Percentiles rank a stretch among this genome's conserved stretches.
Conservation (phyloP, 2,888 invertebrate species). For the Brachyptera risi region DNA sequence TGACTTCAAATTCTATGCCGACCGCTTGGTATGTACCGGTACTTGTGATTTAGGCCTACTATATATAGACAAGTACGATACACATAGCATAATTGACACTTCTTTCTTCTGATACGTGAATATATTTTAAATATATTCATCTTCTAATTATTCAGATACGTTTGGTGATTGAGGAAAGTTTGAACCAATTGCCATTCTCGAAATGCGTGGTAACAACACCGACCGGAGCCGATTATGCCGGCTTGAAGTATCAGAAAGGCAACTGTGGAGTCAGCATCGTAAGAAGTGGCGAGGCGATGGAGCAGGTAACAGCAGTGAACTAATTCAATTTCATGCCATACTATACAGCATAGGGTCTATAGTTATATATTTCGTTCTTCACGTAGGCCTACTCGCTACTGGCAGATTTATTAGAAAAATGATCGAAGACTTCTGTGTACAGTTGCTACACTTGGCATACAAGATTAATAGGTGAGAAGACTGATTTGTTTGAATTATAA, state of each 20-base stretch:
- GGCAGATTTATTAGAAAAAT: too few relatives aligned
- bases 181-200: conserved; percentile 93
- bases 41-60: too few relatives aligned
- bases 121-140: conserved; percentile 18
- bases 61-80: too few relatives aligned
- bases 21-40: conserved; percentile 66
- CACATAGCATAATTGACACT: conserved; percentile 1
- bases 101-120: not conserved
- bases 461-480: too few relatives aligned
- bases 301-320: conserved; percentile 70
- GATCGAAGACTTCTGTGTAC: too few relatives aligned
- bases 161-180: conserved; percentile 94
- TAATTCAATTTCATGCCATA: too few relatives aligned
- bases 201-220: conserved; percentile 90
- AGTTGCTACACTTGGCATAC: too few relatives aligned
- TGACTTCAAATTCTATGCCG: conserved; percentile 98
- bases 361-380: too few relatives aligned
- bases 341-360: too few relatives aligned
- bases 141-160: conserved; percentile 72
- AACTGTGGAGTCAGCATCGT: conserved; percentile 99
- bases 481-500: too few relatives aligned
- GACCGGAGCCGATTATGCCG: conserved; percentile 85
- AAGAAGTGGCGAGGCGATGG: conserved; percentile 92
- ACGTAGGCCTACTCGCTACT: too few relatives aligned
- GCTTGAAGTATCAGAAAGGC: conserved; percentile 91